Evolutionary conservation across 1,140 invertebrate genomes (phyloP).

Genomic region (Hydropsyche tenuis): DNA sequence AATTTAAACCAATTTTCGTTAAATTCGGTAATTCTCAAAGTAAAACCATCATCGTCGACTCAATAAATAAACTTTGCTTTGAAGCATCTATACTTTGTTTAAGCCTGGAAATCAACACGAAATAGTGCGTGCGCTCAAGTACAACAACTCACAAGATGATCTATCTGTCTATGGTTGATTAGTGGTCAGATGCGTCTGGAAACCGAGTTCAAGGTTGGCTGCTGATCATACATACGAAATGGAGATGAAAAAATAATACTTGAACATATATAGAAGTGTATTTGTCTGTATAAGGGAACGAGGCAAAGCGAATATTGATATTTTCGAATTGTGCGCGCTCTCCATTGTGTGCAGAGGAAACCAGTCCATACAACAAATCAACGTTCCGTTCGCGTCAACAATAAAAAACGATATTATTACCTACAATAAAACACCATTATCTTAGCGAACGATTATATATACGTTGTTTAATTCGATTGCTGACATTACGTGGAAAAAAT

Average conservation of each 20-base stretch:
- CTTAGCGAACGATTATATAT: constrained; percentile 1
- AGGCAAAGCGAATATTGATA: constrained; percentile 22
- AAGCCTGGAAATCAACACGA: no score
- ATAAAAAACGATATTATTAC: constrained; percentile 23
- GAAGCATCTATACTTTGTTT: no score
- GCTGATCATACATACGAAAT: neutral
- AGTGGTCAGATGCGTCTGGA: constrained; percentile 8
- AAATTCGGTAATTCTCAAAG: no score
- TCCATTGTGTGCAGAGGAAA: constrained; percentile 21
- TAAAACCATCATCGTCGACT: no score
- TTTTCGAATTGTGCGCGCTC: constrained; percentile 7
- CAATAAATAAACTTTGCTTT: no score
- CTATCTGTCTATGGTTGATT: neutral
- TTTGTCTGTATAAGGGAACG: neutral
- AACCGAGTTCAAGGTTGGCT: constrained; percentile 27
- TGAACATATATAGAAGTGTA: no score
- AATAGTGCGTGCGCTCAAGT: neutral
- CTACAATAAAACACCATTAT: constrained; percentile 16
- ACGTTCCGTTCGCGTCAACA: constrained; percentile 7
- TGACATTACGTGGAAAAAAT: neutral
- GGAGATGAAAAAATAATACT: neutral
- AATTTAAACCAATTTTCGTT: no score
- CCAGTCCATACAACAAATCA: constrained; percentile 23
- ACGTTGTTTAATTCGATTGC: constrained; percentile 7
- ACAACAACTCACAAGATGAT: no score